These are phyloP conservation scores for Cosmorhoe ocellata DNA, from an alignment of 2,888 invertebrate genomes.

Conservation along the genomic window DNA sequence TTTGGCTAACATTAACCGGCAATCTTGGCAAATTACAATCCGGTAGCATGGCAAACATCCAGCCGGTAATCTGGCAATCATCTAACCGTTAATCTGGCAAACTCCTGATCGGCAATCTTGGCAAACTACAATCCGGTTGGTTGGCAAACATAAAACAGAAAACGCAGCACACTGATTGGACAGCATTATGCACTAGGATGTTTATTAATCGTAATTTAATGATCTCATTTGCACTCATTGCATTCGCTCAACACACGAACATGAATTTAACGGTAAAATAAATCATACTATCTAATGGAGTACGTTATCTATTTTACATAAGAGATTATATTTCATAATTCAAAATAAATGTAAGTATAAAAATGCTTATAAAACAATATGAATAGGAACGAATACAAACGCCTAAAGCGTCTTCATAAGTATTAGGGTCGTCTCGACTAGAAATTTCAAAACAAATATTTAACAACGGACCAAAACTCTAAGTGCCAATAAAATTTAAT, in stretches of 20 bases:
- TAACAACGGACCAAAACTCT: conserved; percentile 53
- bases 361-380: conserved; percentile 49
- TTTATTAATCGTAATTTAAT: conserved; percentile 53
- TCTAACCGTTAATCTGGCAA: conserved; percentile 61
- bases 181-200: conserved; percentile 65
- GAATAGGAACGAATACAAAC: conserved; percentile 68
- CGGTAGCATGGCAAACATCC: conserved; percentile 62
- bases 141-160: conserved; percentile 44
- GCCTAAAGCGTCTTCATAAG: conserved; percentile 60
- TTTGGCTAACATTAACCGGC: conserved; percentile 61
- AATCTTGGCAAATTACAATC: conserved; percentile 55
- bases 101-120: conserved; percentile 58
- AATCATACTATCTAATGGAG: conserved; percentile 57
- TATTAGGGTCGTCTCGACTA: conserved; percentile 77
- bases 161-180: conserved; percentile 25
- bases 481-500: conserved; percentile 52
- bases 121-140: conserved; percentile 50
- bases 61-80: conserved; percentile 49
- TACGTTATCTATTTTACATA: conserved; percentile 57
- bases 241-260: conserved; percentile 67
- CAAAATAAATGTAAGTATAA: conserved; percentile 40
- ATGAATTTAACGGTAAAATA: conserved; percentile 44
- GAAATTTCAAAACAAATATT: conserved; percentile 60
- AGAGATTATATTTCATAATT: conserved; percentile 42
- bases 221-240: conserved; percentile 53